phyloP scores from a whole-genome alignment of 2,113 vertebrate species.

The Amphiprion ocellaris region DNA sequence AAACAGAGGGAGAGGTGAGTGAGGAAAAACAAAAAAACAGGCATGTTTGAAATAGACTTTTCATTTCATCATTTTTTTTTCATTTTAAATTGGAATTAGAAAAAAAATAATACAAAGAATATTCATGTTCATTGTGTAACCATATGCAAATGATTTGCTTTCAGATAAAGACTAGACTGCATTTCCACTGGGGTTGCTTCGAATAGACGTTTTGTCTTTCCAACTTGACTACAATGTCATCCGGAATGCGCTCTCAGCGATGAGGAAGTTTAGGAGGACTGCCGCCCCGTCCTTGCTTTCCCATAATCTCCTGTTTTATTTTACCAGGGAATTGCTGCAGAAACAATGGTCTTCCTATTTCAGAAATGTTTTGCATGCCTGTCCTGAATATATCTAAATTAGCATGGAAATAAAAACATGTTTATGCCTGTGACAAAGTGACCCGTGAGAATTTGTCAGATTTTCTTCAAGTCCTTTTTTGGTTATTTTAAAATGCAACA shows the following conservation, averaged over 20 bases:
- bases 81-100: conserved; percentile 4
- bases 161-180: conserved; percentile 45
- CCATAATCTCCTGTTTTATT: conserved; percentile 60
- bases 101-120: conserved; percentile 17
- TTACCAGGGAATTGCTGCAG: conserved; percentile 46
- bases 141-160: conserved; percentile 70
- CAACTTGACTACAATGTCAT: conserved; percentile 56
- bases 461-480: no score
- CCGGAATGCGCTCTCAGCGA: conserved; percentile 46
- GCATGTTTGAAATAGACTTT: background rate
- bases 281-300: conserved; percentile 11
- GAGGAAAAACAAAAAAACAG: conserved; percentile 18
- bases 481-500: no score
- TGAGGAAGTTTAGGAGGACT: conserved; percentile 51
- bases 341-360: conserved; percentile 58
- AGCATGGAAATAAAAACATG: conserved; percentile 55
- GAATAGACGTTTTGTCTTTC: conserved; percentile 59
- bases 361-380: conserved; percentile 45
- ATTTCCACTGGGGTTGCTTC: conserved; percentile 42
- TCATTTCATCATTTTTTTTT: conserved; percentile 14
- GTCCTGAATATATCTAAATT: conserved; percentile 44
- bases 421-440: conserved; percentile 19
- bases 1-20: conserved; percentile 29
- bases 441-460: background rate
- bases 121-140: conserved; percentile 45